phyloP scores from a whole-genome alignment of 2,888 invertebrate genomes.

The Dasysyrphus albostriatus region DNA sequence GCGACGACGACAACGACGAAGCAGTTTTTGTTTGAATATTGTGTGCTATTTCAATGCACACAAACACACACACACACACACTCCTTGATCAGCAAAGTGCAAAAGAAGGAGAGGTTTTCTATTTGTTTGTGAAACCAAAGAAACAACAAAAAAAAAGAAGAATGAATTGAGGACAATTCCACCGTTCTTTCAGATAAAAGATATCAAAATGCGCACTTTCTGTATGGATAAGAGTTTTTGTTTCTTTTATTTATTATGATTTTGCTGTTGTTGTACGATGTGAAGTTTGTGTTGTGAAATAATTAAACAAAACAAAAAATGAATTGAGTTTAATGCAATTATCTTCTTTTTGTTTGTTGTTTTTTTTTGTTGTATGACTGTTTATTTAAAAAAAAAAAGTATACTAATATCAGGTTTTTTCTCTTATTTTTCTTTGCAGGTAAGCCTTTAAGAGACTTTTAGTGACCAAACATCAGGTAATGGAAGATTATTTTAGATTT shows the following conservation, averaged over 20 bases:
- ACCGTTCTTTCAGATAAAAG: conserved; percentile 61
- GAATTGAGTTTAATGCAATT: conserved; percentile 10
- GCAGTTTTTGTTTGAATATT: conserved; percentile 39
- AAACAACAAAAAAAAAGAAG: neutral
- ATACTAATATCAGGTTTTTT: neutral
- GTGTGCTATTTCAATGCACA: conserved; percentile 38
- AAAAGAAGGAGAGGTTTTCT: conserved; percentile 27
- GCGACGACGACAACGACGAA: neutral
- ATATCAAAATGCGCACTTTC: conserved; percentile 72
- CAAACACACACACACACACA: conserved; percentile 36
- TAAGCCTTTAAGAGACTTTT: neutral
- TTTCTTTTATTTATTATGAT: conserved; percentile 10
- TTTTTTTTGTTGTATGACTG: neutral
- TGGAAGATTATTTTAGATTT: neutral
- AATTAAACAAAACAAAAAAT: neutral
- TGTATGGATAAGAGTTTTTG: conserved; percentile 52
- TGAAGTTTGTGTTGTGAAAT: neutral
- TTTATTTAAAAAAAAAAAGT: conserved; percentile 2
- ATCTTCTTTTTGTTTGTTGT: neutral
- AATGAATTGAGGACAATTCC: conserved; percentile 69
- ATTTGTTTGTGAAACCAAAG: neutral
- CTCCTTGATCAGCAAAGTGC: conserved; percentile 1
- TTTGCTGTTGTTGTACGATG: neutral
- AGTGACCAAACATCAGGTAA: neutral
- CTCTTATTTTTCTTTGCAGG: conserved; percentile 16